A percentile compares a stretch with the other conserved stretches of the same genome.
phyloP scores from a whole-genome alignment of 2,113 vertebrate species.

The Petromus typicus region DNA sequence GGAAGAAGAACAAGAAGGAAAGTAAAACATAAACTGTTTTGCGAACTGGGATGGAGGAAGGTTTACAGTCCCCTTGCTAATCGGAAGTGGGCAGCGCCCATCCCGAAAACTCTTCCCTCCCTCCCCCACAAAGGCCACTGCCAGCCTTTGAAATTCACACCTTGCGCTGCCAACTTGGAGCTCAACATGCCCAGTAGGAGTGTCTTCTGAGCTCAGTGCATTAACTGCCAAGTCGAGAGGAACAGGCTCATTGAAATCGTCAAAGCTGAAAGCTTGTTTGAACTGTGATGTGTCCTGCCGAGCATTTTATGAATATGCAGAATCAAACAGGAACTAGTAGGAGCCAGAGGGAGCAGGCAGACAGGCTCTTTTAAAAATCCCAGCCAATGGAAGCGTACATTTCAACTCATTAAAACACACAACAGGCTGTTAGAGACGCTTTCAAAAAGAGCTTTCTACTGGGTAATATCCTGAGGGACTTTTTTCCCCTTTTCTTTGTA shows the following conservation, averaged over 20 bases:
- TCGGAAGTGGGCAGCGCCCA: conserved; percentile 13
- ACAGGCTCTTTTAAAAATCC: conserved; percentile 54
- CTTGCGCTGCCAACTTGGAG: conserved; percentile 46
- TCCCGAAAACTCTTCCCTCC: not conserved
- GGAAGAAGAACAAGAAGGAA: not conserved
- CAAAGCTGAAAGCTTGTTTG: conserved; percentile 70
- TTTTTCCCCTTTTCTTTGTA: conserved; percentile 54
- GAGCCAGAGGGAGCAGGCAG: conserved; percentile 50
- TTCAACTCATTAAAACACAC: conserved; percentile 61
- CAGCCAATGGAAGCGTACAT: conserved; percentile 35
- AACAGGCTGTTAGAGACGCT: conserved; percentile 56
- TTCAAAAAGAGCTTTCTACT: conserved; percentile 54
- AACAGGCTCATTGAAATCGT: conserved; percentile 61
- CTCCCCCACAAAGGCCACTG: not conserved
- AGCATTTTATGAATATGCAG: conserved; percentile 78
- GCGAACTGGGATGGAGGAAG: not conserved
- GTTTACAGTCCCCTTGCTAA: not conserved
- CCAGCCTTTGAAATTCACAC: conserved; percentile 57
- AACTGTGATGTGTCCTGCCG: conserved; percentile 57
- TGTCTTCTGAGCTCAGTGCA: conserved; percentile 55
- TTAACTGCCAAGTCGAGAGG: conserved; percentile 53
- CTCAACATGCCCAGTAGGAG: conserved; percentile 61
- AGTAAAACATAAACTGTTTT: not conserved
- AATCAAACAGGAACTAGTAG: conserved; percentile 65
- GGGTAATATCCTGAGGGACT: conserved; percentile 51